These are phyloP conservation scores for Mus spretus DNA, from an alignment of 2,797 vertebrate genomes.

Conservation along the genomic window DNA sequence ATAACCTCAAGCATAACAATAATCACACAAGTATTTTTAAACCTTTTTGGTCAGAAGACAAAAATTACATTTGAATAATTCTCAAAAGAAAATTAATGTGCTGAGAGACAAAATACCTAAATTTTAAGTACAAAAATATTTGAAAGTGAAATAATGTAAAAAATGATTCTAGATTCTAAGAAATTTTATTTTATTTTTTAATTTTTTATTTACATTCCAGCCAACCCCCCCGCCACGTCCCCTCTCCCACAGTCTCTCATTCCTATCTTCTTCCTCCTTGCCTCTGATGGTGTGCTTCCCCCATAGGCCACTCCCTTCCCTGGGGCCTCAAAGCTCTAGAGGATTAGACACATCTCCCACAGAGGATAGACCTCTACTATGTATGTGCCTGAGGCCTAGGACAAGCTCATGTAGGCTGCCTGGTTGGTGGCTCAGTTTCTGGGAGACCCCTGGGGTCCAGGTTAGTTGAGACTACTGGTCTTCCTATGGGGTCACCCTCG, in stretches of 20 bases:
- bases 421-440: too few relatives aligned
- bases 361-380: too few relatives aligned
- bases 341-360: too few relatives aligned
- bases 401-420: too few relatives aligned
- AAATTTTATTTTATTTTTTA: background rate
- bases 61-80: conserved; percentile 7
- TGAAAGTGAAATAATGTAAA: background rate
- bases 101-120: background rate
- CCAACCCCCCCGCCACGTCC: too few relatives aligned
- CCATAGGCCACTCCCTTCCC: background rate
- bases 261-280: too few relatives aligned
- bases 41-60: background rate
- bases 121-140: background rate
- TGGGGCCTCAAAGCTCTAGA: background rate
- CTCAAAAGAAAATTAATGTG: background rate
- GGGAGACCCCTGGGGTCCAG: too few relatives aligned
- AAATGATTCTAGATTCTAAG: background rate
- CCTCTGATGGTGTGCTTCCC: background rate
- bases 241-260: background rate
- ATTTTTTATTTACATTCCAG: background rate
- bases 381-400: too few relatives aligned
- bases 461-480: too few relatives aligned
- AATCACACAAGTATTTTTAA: conserved; percentile 22
- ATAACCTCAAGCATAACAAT: conserved; percentile 14
- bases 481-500: too few relatives aligned